Conservation (phyloP, 2,797 vertebrate species). For the Myotis findleyi region DNA sequence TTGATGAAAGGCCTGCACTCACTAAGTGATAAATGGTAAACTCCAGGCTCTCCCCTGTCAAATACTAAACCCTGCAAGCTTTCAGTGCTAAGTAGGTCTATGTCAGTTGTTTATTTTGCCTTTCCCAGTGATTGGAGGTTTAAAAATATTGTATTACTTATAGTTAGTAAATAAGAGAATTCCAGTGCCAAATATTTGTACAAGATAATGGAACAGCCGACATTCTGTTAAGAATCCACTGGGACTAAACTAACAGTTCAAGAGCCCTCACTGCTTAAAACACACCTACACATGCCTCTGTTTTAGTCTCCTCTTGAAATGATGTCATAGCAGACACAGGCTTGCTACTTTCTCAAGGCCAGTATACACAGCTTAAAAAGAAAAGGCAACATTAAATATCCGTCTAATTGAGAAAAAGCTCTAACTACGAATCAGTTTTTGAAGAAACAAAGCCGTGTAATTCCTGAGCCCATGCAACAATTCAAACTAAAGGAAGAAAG, state of each 20-base stretch:
- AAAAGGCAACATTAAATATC: neutral
- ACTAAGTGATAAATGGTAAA: conserved; percentile 77
- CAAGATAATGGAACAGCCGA: conserved; percentile 82
- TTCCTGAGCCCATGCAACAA: neutral
- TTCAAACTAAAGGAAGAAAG: neutral
- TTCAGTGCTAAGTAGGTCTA: conserved; percentile 71
- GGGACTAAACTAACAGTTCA: conserved; percentile 63
- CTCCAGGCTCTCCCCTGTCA: conserved; percentile 72
- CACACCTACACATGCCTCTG: neutral
- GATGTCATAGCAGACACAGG: neutral
- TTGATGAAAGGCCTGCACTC: conserved; percentile 73
- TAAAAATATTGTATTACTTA: conserved; percentile 85
- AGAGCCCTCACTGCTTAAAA: conserved; percentile 50
- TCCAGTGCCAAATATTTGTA: conserved; percentile 86
- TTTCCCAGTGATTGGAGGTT: conserved; percentile 64
- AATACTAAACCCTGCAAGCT: conserved; percentile 65
- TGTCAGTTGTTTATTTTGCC: conserved; percentile 81
- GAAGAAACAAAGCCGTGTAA: neutral
- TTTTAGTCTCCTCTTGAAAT: neutral
- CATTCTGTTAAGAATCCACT: conserved; percentile 75
- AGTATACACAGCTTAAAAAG: neutral
- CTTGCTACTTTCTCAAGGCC: neutral
- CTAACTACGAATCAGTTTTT: neutral
- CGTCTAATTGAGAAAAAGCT: neutral
- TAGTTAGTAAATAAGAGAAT: conserved; percentile 83